phyloP scores from a whole-genome alignment of 2,797 vertebrate genomes.

The Chiloscyllium punctatum region DNA sequence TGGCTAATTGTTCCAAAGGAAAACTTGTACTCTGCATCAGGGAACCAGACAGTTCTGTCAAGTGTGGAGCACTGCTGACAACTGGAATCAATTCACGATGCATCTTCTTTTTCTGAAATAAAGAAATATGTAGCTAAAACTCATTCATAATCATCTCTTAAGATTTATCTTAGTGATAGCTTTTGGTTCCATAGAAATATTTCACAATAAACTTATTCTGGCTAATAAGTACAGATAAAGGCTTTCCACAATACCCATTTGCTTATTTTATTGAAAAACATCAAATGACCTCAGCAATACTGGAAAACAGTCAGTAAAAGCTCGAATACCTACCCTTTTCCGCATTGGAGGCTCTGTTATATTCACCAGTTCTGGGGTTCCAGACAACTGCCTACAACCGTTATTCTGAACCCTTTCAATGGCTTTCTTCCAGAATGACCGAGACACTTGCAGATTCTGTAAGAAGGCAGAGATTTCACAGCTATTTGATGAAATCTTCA shows the following conservation, averaged over 20 bases:
- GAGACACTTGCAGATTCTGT: not conserved
- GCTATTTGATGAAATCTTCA: not conserved
- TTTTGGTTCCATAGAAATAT: not conserved
- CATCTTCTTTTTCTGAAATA: slow-evolving; percentile 23
- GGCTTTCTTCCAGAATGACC: slow-evolving; percentile 18
- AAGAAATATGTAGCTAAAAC: not conserved
- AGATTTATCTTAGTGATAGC: not conserved
- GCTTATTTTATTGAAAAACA: not conserved
- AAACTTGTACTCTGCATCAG: slow-evolving; percentile 50
- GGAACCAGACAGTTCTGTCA: not conserved
- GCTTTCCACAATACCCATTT: not conserved
- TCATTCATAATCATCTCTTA: not conserved
- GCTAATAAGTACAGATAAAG: not conserved
- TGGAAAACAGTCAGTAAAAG: not conserved
- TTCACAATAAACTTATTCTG: not conserved
- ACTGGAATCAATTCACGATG: slow-evolving; percentile 18
- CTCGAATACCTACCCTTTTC: not conserved
- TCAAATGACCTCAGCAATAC: not conserved
- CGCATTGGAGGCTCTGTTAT: not conserved
- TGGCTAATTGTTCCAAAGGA: slow-evolving; percentile 68
- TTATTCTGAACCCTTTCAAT: slow-evolving; percentile 26
- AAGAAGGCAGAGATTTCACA: not conserved
- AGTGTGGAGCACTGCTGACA: not conserved
- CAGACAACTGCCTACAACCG: not conserved
- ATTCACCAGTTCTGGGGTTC: not conserved